These are phyloP conservation scores for Euplexia lucipara DNA, from an alignment of 2,888 invertebrate species.

Conservation along the genomic window DNA sequence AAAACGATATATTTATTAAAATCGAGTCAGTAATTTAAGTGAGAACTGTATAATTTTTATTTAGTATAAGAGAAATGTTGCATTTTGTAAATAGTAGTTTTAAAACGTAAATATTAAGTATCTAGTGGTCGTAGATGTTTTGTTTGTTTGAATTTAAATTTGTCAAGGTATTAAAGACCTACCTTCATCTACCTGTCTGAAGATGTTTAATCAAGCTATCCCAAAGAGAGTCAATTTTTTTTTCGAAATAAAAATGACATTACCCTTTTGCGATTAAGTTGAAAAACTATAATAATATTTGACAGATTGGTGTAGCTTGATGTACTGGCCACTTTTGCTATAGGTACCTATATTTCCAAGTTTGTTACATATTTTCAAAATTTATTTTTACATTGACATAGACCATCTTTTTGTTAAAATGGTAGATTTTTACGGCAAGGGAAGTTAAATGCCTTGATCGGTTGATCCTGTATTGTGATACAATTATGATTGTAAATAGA, in stretches of 20 bases:
- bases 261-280: too few relatives aligned
- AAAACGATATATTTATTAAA: constrained; percentile 82
- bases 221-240: too few relatives aligned
- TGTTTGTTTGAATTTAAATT: constrained; percentile 48
- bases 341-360: too few relatives aligned
- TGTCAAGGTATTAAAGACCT: constrained; percentile 43
- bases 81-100: constrained; percentile 70
- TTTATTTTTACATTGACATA: neutral
- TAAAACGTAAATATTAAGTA: constrained; percentile 62
- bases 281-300: too few relatives aligned
- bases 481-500: constrained; percentile 76
- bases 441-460: constrained; percentile 75
- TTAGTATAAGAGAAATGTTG: constrained; percentile 70
- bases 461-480: constrained; percentile 80
- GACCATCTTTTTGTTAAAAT: neutral
- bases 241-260: too few relatives aligned
- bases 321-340: too few relatives aligned
- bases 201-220: neutral
- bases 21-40: constrained; percentile 89
- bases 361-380: constrained; percentile 13
- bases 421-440: neutral
- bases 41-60: constrained; percentile 69
- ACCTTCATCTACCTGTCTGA: neutral
- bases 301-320: too few relatives aligned
- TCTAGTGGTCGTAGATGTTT: constrained; percentile 45